Conservation (phyloP, 2,797 vertebrate genomes). For the Amblyraja radiata region DNA sequence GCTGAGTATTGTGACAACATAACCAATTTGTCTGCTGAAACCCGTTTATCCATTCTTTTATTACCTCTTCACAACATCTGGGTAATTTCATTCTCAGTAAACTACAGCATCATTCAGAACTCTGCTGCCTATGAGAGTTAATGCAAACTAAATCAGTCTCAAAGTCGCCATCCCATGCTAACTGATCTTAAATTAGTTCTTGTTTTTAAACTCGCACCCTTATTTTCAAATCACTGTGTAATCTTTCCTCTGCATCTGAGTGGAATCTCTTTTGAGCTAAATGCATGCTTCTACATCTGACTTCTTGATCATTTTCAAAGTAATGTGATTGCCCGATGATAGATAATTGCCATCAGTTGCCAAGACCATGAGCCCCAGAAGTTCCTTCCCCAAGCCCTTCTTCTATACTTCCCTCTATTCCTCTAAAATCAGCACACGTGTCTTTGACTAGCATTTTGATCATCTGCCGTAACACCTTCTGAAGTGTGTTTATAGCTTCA, state of each 20-base stretch:
- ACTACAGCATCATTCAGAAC: background rate
- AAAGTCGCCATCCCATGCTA: background rate
- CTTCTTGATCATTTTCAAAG: background rate
- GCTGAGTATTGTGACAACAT: no score
- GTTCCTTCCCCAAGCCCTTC: background rate
- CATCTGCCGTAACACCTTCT: background rate
- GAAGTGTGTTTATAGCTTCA: background rate
- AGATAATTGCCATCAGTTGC: background rate
- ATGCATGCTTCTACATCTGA: background rate
- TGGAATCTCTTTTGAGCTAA: no score
- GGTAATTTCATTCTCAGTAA: background rate
- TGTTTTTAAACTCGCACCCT: background rate
- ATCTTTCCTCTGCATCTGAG: background rate
- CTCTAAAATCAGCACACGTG: background rate
- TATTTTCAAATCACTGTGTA: background rate
- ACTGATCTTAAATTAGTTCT: background rate
- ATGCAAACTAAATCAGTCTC: background rate
- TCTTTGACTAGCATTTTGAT: background rate
- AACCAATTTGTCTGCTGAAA: no score
- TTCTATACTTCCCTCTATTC: background rate
- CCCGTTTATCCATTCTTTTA: background rate
- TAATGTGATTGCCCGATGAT: background rate
- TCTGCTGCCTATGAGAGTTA: background rate
- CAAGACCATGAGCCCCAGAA: background rate
- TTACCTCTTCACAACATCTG: background rate